phyloP scores from a whole-genome alignment of 2,797 vertebrate species.

The Setipinna tenuifilis region DNA sequence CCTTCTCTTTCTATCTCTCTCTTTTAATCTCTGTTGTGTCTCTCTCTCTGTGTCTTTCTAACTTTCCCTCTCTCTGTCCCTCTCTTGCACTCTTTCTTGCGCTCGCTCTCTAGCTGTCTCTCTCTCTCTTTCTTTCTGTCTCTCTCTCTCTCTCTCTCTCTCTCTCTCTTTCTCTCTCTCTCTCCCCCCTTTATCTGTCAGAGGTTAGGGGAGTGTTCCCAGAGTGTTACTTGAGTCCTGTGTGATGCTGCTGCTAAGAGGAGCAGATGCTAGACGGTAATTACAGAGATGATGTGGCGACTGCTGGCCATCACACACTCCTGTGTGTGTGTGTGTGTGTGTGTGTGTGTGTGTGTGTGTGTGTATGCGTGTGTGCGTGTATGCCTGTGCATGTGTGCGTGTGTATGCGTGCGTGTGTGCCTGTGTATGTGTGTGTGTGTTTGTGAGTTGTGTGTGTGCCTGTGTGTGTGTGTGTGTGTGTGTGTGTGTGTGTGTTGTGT shows the following conservation, averaged over 20 bases:
- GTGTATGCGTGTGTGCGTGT: neutral
- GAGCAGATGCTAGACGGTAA: conserved; percentile 72
- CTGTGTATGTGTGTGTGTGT: conserved; percentile 25
- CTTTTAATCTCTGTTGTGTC: too few species aligned
- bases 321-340: conserved; percentile 3
- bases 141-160: too few species aligned
- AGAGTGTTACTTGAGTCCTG: conserved; percentile 28
- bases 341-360: neutral
- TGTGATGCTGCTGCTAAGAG: conserved; percentile 58
- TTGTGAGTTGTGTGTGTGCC: conserved; percentile 46
- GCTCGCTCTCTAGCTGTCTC: neutral
- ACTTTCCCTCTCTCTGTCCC: neutral
- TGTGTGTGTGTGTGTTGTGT: conserved; percentile 42
- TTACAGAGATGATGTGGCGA: conserved; percentile 61
- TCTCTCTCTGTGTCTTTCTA: too few species aligned
- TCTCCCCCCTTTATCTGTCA: neutral
- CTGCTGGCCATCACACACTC: conserved; percentile 46
- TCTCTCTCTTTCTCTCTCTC: neutral
- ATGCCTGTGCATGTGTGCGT: conserved; percentile 14
- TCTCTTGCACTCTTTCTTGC: neutral
- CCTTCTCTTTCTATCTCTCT: too few species aligned
- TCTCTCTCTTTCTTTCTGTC: neutral
- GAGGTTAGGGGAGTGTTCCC: neutral
- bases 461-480: conserved; percentile 29
- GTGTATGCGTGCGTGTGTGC: conserved; percentile 1